A percentile compares a stretch with the other conserved stretches of the same genome.
phyloP scores from a whole-genome alignment of 2,113 vertebrate genomes.

The Miniopterus natalensis region DNA sequence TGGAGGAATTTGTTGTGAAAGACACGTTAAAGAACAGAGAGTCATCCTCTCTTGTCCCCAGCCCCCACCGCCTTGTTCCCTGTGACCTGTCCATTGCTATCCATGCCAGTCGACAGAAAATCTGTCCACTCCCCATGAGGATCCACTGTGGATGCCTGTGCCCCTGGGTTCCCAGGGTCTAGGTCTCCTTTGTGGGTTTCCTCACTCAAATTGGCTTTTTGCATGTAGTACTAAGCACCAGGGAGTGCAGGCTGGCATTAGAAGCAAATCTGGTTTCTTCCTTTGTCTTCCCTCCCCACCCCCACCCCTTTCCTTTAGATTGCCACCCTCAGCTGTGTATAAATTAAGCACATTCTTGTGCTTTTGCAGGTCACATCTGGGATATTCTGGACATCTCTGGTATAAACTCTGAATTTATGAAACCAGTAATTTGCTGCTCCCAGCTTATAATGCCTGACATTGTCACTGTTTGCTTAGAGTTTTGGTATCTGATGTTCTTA shows the following conservation, averaged over 20 bases:
- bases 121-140: background rate
- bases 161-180: constrained; percentile 43
- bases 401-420: constrained; percentile 81
- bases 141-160: background rate
- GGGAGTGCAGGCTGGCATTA: constrained; percentile 57
- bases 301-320: constrained; percentile 3
- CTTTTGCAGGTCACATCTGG: constrained; percentile 77
- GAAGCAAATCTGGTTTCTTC: constrained; percentile 56
- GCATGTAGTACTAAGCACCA: constrained; percentile 35
- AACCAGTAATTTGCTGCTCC: constrained; percentile 81
- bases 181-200: constrained; percentile 50
- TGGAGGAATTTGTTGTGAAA: constrained; percentile 57
- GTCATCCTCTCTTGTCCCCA: background rate
- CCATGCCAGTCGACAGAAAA: background rate
- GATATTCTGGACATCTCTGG: constrained; percentile 77
- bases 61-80: background rate
- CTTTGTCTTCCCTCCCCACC: constrained; percentile 58
- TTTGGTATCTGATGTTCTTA: constrained; percentile 85
- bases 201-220: constrained; percentile 43
- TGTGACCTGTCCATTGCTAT: background rate
- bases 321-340: constrained; percentile 61
- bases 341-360: constrained; percentile 73
- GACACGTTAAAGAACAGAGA: constrained; percentile 9
- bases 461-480: constrained; percentile 81
- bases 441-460: constrained; percentile 58